These are phyloP conservation scores for Heliconius nattereri DNA, from an alignment of 1,140 invertebrate genomes.

Conservation along the genomic window DNA sequence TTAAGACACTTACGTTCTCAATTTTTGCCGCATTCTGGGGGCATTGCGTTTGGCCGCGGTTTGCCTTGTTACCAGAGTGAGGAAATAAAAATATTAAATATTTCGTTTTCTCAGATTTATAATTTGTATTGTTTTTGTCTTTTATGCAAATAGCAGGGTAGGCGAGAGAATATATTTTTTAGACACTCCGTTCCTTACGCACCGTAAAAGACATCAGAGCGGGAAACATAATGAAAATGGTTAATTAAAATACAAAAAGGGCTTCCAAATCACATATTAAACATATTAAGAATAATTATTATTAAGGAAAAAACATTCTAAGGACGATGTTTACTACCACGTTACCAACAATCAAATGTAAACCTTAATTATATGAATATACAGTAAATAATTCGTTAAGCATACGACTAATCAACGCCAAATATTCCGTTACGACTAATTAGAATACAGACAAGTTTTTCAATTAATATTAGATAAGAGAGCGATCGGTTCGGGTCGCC, in stretches of 20 bases:
- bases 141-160: too few species aligned
- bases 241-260: too few species aligned
- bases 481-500: background rate
- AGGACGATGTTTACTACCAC: background rate
- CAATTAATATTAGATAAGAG: slow-evolving; percentile 9
- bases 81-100: too few species aligned
- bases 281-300: background rate
- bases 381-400: background rate
- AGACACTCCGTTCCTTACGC: too few species aligned
- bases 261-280: background rate
- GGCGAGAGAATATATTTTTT: background rate
- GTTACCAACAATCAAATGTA: background rate
- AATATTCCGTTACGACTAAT: slow-evolving; percentile 11
- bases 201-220: too few species aligned
- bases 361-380: background rate
- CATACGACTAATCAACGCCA: background rate
- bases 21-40: too few species aligned
- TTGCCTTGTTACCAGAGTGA: too few species aligned
- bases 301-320: background rate
- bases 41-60: too few species aligned
- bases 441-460: slow-evolving; percentile 9
- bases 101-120: too few species aligned
- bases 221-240: too few species aligned
- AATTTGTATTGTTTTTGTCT: too few species aligned
- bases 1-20: too few species aligned